A percentile compares a stretch with the other conserved stretches of the same genome.
These are phyloP conservation scores for Hemicrepidius hirtus DNA, from an alignment of 2,888 invertebrate species.

Conservation along the genomic window DNA sequence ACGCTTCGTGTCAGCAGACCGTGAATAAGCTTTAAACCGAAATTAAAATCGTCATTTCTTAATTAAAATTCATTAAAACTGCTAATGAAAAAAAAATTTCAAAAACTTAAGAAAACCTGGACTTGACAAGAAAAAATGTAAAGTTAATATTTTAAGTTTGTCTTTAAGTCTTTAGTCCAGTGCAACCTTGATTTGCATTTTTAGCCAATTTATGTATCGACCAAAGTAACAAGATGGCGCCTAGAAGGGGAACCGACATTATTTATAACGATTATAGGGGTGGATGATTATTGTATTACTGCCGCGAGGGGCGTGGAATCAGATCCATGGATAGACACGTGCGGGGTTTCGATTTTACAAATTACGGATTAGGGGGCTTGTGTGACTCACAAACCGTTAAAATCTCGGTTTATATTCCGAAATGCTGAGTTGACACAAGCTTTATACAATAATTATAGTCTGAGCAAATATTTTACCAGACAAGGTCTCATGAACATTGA, in stretches of 20 bases:
- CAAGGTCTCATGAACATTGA: no score
- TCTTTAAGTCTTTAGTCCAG: neutral
- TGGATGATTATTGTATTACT: slow-evolving; percentile 47
- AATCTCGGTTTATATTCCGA: neutral
- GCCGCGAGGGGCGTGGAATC: slow-evolving; percentile 41
- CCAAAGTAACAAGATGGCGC: slow-evolving; percentile 43
- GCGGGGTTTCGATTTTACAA: slow-evolving; percentile 43
- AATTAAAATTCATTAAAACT: slow-evolving; percentile 33
- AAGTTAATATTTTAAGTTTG: slow-evolving; percentile 23
- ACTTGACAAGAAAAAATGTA: slow-evolving; percentile 7
- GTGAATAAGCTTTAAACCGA: slow-evolving; percentile 25
- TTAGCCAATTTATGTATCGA: slow-evolving; percentile 16
- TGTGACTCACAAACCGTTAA: slow-evolving; percentile 34
- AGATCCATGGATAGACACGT: slow-evolving; percentile 46
- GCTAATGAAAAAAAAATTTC: slow-evolving; percentile 14
- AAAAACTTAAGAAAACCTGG: neutral
- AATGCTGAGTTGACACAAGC: no score
- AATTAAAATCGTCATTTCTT: slow-evolving; percentile 28
- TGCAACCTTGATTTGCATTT: slow-evolving; percentile 33
- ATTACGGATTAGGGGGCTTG: slow-evolving; percentile 38
- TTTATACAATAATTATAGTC: no score
- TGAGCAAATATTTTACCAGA: no score
- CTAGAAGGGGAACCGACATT: slow-evolving; percentile 36
- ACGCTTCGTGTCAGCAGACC: slow-evolving; percentile 12
- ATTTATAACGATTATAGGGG: slow-evolving; percentile 47